Evolutionary conservation across 2,113 vertebrate species (phyloP).

Genomic region (Eulemur rufifrons): DNA sequence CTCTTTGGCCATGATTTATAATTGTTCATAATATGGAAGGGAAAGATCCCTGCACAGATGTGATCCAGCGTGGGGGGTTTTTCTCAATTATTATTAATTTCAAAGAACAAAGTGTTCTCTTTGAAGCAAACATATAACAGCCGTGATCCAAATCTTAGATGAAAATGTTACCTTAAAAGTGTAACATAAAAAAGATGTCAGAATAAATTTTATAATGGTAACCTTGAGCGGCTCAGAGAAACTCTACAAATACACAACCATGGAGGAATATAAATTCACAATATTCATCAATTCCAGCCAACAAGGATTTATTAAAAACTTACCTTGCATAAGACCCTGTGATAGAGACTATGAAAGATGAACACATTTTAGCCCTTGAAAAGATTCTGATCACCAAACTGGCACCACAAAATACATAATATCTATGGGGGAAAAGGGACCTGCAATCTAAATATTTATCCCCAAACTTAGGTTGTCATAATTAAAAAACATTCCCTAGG

Average conservation of each 20-base stretch:
- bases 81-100: constrained; percentile 48
- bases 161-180: constrained; percentile 38
- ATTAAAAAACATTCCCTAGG: constrained; percentile 31
- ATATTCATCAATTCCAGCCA: background rate
- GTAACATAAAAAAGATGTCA: constrained; percentile 14
- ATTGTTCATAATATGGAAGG: constrained; percentile 60
- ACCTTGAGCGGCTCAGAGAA: constrained; percentile 14
- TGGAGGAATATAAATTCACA: background rate
- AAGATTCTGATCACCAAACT: background rate
- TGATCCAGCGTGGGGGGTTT: background rate
- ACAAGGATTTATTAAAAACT: constrained; percentile 14
- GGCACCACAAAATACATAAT: background rate
- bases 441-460: background rate
- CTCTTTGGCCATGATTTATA: constrained; percentile 67
- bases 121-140: constrained; percentile 38
- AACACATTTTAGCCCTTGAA: background rate
- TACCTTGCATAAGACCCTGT: background rate
- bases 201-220: background rate
- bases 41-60: constrained; percentile 53
- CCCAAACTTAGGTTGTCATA: background rate
- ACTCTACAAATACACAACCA: background rate
- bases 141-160: background rate
- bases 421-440: background rate
- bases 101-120: constrained; percentile 61
- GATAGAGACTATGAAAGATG: background rate